Base-by-base conservation (phyloP, 2,797 vertebrate genomes). In the Hybognathus amarus region DNA sequence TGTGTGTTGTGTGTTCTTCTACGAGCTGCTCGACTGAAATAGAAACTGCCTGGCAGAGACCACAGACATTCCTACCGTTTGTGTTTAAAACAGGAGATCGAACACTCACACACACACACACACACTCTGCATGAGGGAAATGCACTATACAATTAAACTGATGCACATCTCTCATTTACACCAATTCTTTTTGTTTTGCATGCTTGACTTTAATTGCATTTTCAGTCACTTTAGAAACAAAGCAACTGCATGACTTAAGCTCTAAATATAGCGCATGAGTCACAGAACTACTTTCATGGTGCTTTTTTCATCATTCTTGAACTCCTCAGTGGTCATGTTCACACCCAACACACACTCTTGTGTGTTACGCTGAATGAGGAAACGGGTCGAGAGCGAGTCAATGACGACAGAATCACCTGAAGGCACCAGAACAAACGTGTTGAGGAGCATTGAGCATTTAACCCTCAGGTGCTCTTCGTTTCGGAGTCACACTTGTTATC, bases 51-150 rank as follows among this genome's bases (percentile, higher is more conserved):
- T 22, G 66, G 66, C 50, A 69, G 66, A 7, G 17, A 56, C 13
- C 42, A 47, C 61, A 22, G 42, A 20, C 80, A 64, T 82, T 63
- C 80, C 69, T 64, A 42, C 13, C 56, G 1, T 50, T 71, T 81
- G 69, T 64, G 38, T 63, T 22, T 47, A 47, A 59, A 59, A 67
- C 42, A 78, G 38, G 59, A 63, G 40, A 73, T 24, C 8, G 5
- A 20, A 42, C 40, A 24, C 40, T 36, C 47, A 0, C 47, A 2
- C 15, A 6, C 47, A 18, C 47, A 6, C 47, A 2, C 47, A 7
- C 47, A 18, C 47, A 4, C 4, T 47, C 45, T 18, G 50, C 6
- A 52, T 52, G 50, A 20, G 50, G 50, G 17, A 20, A 8, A 52
- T 52, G 6, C 50, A 54, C 20, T 20, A 20, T 8, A 20, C 6